A percentile compares a stretch with the other conserved stretches of the same genome.
phyloP scores from a whole-genome alignment of 2,888 invertebrate species.

The Mythimna ferrago region DNA sequence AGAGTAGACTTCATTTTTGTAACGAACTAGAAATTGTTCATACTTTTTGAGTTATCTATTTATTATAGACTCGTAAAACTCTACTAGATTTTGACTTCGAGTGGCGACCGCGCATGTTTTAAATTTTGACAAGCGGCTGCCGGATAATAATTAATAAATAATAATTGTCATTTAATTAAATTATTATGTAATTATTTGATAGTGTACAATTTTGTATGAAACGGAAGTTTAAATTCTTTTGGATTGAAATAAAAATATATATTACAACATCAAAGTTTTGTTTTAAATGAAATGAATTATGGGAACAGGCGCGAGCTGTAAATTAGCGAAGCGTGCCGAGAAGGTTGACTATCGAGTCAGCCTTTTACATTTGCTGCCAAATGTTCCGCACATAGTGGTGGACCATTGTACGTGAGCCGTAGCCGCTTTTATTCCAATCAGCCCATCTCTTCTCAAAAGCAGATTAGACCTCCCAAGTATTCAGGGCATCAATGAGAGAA shows the following conservation, averaged over 20 bases:
- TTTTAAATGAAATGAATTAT: slow-evolving; percentile 3
- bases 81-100: not conserved
- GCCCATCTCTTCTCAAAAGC: too few relatives aligned
- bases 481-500: too few relatives aligned
- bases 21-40: slow-evolving; percentile 14
- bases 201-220: slow-evolving; percentile 50
- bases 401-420: too few relatives aligned
- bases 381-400: too few relatives aligned
- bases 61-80: slow-evolving; percentile 1
- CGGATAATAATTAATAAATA: not conserved
- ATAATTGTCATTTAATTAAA: slow-evolving; percentile 28
- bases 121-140: slow-evolving; percentile 15
- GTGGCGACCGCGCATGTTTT: not conserved
- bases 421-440: too few relatives aligned
- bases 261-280: not conserved
- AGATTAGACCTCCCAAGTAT: too few relatives aligned
- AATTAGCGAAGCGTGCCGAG: too few relatives aligned
- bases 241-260: slow-evolving; percentile 11
- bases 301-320: too few relatives aligned
- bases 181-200: slow-evolving; percentile 32
- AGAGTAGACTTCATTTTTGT: not conserved
- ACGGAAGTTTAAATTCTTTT: slow-evolving; percentile 30
- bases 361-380: too few relatives aligned
- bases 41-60: slow-evolving; percentile 29
- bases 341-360: too few relatives aligned